Base-by-base conservation (phyloP, 35 echinoderm and acorn worm species). In the Holothuria glaberrima region DNA sequence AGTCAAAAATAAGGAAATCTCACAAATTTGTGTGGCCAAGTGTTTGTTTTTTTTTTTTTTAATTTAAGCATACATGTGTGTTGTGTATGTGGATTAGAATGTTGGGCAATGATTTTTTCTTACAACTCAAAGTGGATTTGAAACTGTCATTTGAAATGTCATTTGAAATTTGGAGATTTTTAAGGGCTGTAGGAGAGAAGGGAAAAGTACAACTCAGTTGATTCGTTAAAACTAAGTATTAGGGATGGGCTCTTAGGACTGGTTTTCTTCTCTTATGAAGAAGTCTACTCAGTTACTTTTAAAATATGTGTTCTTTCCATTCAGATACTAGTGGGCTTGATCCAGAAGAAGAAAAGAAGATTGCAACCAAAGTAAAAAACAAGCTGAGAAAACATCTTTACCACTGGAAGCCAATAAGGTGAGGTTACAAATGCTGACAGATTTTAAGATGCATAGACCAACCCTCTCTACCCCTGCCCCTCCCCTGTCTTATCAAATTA, bases 331-430 rank as follows among this genome's bases (percentile, higher is more conserved):
- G 75, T 68, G 72, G 44, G 9, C 29, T 32, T 68, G 83, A 92
- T 77, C 24, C 71, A 9, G 68, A 79, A 70, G 95, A 91, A 5
- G 35, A 63, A 26, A 91, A 94, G 71, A 97, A 86, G 66, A 74
- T 89, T 54, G 84, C 88, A 32, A 27, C 30, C 21, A 68, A 75
- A 36, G 85, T 97, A 16, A 94, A 91, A 92, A 88, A 50, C 22
- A 92, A 80, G 71, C 64, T 98, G 80, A 90, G 54, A 59, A 90
- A 74, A 30, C 45, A 90, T 20, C 19, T 98, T 7, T 98, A 98
- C 63, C 90, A 94, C 74, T 98, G 96, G 96, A 88, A 93, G 61
- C 80, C 93, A 72, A 98, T 98, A 25, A 89, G 2, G 96, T 98
- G 65, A 48, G 74, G 31, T 21, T 24, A 16, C 62, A 65, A 33